Conservation (phyloP, 2,113 vertebrate species). For the Vidua chalybeata region DNA sequence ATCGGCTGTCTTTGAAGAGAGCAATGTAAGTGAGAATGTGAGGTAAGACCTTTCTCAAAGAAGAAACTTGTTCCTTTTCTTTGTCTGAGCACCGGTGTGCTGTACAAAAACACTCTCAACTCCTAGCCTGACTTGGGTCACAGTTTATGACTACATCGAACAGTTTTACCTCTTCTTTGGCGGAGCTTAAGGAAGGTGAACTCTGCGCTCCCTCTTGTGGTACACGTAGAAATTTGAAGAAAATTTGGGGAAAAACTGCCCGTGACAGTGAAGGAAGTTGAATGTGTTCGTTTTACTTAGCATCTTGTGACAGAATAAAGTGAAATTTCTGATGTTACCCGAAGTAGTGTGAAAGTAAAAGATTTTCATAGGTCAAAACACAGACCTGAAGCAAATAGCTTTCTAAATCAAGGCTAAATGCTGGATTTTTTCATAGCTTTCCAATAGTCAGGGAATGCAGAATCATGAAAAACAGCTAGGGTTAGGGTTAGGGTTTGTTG, state of each 20-base stretch:
- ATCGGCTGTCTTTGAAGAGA: neutral
- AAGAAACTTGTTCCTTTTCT: neutral
- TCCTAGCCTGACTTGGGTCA: neutral
- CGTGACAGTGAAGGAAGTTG: fast-evolving
- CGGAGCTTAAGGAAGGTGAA: neutral
- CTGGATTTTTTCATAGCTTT: neutral
- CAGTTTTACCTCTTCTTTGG: neutral
- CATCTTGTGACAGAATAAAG: neutral
- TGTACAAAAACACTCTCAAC: neutral
- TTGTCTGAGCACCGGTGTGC: neutral
- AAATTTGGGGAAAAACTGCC: neutral
- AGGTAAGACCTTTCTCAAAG: neutral
- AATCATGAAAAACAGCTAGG: neutral
- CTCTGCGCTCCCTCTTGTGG: slow-evolving; percentile 71
- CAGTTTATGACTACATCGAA: neutral
- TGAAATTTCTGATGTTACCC: neutral
- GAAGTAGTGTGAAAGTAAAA: neutral
- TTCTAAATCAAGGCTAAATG: neutral
- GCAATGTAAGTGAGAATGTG: neutral
- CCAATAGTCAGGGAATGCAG: neutral
- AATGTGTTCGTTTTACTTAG: neutral
- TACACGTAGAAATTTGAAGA: neutral
- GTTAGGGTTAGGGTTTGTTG: neutral
- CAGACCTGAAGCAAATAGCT: neutral
- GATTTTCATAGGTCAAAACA: neutral